Evolutionary conservation across 1,140 invertebrate genomes (phyloP).

Genomic region (Cecropterus lyciades): DNA sequence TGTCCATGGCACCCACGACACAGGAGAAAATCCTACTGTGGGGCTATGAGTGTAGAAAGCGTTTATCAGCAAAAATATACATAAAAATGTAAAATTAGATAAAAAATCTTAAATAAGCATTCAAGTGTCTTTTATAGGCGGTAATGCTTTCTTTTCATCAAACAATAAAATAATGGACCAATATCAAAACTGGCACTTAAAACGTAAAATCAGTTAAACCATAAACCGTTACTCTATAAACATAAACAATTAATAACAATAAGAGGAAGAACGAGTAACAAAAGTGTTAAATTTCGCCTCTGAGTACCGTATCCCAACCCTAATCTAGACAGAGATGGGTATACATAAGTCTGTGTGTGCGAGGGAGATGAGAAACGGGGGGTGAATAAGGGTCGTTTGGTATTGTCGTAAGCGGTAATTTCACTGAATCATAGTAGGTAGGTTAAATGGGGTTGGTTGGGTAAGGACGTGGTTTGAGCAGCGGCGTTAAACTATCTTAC

Average conservation of each 20-base stretch:
- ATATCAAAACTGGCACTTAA: too few species aligned
- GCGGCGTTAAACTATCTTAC: background rate
- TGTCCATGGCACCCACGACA: too few species aligned
- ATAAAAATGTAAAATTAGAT: too few species aligned
- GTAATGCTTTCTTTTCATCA: too few species aligned
- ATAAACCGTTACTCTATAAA: background rate
- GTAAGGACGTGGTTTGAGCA: slow-evolving; percentile 1
- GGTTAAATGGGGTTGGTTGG: slow-evolving; percentile 28
- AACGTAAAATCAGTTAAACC: too few species aligned
- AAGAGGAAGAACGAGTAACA: slow-evolving; percentile 17
- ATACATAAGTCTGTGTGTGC: slow-evolving; percentile 9
- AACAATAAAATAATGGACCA: too few species aligned
- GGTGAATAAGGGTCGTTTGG: slow-evolving; percentile 43
- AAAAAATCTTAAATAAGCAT: too few species aligned
- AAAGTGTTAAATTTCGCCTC: slow-evolving; percentile 34
- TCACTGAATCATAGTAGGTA: slow-evolving; percentile 42
- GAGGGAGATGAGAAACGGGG: slow-evolving; percentile 27
- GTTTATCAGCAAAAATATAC: too few species aligned
- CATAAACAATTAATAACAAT: slow-evolving; percentile 34
- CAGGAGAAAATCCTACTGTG: too few species aligned
- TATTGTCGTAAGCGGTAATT: slow-evolving; percentile 48
- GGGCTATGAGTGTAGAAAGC: too few species aligned
- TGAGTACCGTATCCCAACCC: slow-evolving; percentile 30
- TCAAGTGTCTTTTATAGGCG: too few species aligned
- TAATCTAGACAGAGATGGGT: slow-evolving; percentile 26